A percentile compares a stretch with the other conserved stretches of the same genome.
Evolutionary conservation across 2,113 vertebrate species (phyloP).

Genomic region (Strigops habroptila): DNA sequence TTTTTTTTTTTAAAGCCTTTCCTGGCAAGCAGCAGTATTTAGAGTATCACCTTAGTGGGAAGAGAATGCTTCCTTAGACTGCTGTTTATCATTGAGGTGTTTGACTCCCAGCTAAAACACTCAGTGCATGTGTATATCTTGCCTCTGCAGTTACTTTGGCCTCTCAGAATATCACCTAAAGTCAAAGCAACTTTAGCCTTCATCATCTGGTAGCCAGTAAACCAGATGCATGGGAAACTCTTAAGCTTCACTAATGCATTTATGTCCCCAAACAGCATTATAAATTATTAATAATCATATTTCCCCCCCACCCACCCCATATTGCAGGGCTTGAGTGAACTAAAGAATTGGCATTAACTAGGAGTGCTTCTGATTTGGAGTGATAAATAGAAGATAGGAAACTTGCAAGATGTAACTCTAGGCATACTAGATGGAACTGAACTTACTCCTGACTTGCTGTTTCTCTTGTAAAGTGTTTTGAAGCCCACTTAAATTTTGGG

Average conservation of each 20-base stretch:
- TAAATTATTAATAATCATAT: neutral
- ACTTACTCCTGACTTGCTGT: constrained; percentile 51
- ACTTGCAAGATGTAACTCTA: constrained; percentile 27
- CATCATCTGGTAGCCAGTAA: neutral
- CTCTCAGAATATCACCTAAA: neutral
- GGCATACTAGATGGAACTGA: constrained; percentile 51
- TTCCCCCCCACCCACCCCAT: neutral
- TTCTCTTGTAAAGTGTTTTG: constrained; percentile 21
- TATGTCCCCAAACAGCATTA: constrained; percentile 30
- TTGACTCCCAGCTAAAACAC: constrained; percentile 8
- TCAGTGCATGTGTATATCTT: constrained; percentile 12
- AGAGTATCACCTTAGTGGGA: neutral
- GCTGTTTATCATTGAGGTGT: constrained; percentile 31
- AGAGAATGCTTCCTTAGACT: constrained; percentile 34
- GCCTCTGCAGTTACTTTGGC: constrained; percentile 31
- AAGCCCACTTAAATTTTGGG: neutral
- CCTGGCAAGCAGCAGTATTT: constrained; percentile 18
- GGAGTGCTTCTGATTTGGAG: constrained; percentile 10
- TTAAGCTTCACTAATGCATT: neutral
- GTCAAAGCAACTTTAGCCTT: neutral
- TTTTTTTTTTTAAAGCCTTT: neutral
- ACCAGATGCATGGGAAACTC: neutral
- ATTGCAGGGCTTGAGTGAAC: constrained; percentile 25
- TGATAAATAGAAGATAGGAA: constrained; percentile 12
- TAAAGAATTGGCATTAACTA: constrained; percentile 37